These are phyloP conservation scores for Gobiocypris rarus DNA, from an alignment of 2,113 vertebrate genomes.

Conservation along the genomic window DNA sequence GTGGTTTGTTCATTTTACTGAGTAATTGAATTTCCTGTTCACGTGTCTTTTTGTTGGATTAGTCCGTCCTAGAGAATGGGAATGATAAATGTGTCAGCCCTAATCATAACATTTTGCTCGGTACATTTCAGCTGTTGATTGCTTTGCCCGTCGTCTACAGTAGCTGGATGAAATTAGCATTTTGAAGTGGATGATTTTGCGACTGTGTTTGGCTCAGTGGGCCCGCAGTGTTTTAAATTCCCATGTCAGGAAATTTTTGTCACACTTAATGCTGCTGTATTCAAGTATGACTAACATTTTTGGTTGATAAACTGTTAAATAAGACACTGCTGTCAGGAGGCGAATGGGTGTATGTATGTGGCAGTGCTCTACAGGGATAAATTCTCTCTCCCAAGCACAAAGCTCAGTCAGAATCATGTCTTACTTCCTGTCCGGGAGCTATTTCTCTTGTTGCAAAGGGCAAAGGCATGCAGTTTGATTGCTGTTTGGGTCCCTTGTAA, in stretches of 20 bases:
- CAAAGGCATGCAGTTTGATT: slow-evolving; percentile 21
- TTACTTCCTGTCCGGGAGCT: slow-evolving; percentile 8
- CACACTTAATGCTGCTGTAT: background rate
- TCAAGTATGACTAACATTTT: background rate
- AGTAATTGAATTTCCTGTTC: slow-evolving; percentile 43
- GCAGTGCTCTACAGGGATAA: slow-evolving; percentile 1
- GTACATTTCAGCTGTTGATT: slow-evolving; percentile 38
- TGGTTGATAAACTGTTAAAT: slow-evolving; percentile 32
- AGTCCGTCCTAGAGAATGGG: slow-evolving; percentile 4
- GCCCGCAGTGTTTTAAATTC: slow-evolving; percentile 14
- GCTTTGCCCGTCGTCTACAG: slow-evolving; percentile 11
- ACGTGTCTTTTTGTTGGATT: slow-evolving; percentile 43
- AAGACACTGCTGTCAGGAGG: slow-evolving; percentile 21
- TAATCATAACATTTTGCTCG: slow-evolving; percentile 34
- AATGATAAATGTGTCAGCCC: slow-evolving; percentile 26
- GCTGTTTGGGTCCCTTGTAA: slow-evolving; percentile 14
- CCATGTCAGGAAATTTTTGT: background rate
- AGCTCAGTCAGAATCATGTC: slow-evolving; percentile 13
- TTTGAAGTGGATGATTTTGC: slow-evolving; percentile 2
- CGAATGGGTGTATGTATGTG: background rate
- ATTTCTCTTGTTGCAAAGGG: slow-evolving; percentile 21
- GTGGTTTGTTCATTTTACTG: slow-evolving; percentile 5
- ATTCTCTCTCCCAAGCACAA: slow-evolving; percentile 21
- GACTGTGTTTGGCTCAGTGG: slow-evolving; percentile 1
- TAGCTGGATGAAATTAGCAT: slow-evolving; percentile 28